phyloP scores from a whole-genome alignment of 2,888 invertebrate species.

The Orchestes rusci region DNA sequence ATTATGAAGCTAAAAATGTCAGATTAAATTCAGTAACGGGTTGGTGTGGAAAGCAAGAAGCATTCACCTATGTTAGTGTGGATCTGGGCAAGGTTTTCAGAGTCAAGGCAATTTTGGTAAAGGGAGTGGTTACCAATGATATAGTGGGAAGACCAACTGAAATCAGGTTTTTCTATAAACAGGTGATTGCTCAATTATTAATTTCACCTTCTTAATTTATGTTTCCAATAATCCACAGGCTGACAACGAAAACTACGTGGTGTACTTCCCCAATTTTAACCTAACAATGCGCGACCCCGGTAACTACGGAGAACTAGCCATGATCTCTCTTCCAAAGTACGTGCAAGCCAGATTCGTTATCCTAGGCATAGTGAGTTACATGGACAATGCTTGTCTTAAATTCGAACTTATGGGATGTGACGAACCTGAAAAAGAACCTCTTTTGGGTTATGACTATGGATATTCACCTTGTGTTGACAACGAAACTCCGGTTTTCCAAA shows the following conservation, averaged over 20 bases:
- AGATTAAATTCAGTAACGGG: conserved; percentile 88
- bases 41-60: conserved; percentile 96
- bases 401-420: conserved; percentile 96
- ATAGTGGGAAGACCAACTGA: conserved; percentile 94
- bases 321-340: conserved; percentile 90
- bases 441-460: conserved; percentile 88
- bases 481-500: conserved; percentile 93
- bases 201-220: neutral
- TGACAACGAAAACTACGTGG: conserved; percentile 90
- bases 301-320: conserved; percentile 92
- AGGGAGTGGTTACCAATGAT: conserved; percentile 91
- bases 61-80: conserved; percentile 92
- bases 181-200: conserved; percentile 35
- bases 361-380: conserved; percentile 88
- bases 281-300: conserved; percentile 92
- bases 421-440: conserved; percentile 70
- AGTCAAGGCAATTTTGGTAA: conserved; percentile 86
- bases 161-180: conserved; percentile 95
- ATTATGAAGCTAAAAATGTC: conserved; percentile 85
- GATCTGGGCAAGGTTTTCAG: conserved; percentile 90
- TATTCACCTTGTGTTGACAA: conserved; percentile 93
- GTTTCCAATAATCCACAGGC: conserved; percentile 40
- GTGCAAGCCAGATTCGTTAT: conserved; percentile 92
- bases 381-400: conserved; percentile 93
- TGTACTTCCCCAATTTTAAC: conserved; percentile 95